Conservation (phyloP, 2,113 vertebrate genomes). For the Larimichthys polyactis region DNA sequence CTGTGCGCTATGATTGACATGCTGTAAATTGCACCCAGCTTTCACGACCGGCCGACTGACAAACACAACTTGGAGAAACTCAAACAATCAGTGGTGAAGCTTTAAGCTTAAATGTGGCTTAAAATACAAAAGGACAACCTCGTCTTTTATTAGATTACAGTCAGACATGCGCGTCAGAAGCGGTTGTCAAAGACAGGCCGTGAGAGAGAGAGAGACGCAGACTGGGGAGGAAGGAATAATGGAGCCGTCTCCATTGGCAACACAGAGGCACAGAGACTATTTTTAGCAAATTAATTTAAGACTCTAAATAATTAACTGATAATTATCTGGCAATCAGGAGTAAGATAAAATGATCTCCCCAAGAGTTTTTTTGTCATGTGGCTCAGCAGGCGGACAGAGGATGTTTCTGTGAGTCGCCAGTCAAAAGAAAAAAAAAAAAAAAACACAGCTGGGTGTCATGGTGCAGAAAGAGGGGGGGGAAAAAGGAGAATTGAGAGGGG, state of each 20-base stretch:
- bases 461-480: constrained; percentile 19
- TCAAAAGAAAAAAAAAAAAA: constrained; percentile 30
- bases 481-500: constrained; percentile 53
- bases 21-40: constrained; percentile 11
- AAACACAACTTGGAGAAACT: constrained; percentile 29
- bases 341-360: constrained; percentile 84
- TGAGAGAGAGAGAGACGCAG: constrained; percentile 30
- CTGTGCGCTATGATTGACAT: not conserved
- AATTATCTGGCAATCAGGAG: constrained; percentile 88
- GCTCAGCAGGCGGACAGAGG: constrained; percentile 65
- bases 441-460: constrained; percentile 36
- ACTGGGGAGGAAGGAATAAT: constrained; percentile 64
- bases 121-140: constrained; percentile 54
- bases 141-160: constrained; percentile 72
- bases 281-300: constrained; percentile 89
- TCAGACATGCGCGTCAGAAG: constrained; percentile 70
- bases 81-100: constrained; percentile 35
- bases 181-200: constrained; percentile 43
- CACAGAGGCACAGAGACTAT: constrained; percentile 79
- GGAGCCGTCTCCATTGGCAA: constrained; percentile 81
- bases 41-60: constrained; percentile 13
- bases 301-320: constrained; percentile 89
- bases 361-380: constrained; percentile 73
- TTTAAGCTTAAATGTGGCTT: constrained; percentile 47
- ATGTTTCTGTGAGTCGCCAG: constrained; percentile 69